Evolutionary conservation across 2,888 invertebrate species (phyloP), one percentile per base, ranked within the genome.

Genomic region (Agonopterix subpropinquella): DNA sequence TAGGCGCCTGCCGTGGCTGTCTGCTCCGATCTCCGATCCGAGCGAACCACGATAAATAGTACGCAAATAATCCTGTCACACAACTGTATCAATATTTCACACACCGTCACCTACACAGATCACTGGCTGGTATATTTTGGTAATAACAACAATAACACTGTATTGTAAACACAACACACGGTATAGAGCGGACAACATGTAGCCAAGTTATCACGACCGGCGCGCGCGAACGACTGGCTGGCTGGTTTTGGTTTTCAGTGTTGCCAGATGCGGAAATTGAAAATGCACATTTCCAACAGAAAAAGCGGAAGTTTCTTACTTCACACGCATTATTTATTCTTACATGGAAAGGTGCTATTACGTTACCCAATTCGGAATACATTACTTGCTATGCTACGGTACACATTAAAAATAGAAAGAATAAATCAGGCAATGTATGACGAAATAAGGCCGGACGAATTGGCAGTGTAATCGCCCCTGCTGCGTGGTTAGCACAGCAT

Each of bases 141-240:
- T 60, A 64, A 65, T 63, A 71, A 75, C 67, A 77, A 79, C 70
- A 78, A 80, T 74, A 81, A 77, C 79, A 80, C 80, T 76, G 69
- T 74, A 72, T 69, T 79, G 80, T 85, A 85, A 83, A 86, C 86
- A 86, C 79, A 72, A 70, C 75, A 79, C 80, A 76, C 77, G 68
- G 67, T 64, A 70, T 64, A 64, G 62, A 66, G 64, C 71, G 67
- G 57, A 69, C 69, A 63, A 72, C 70, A 58, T 55, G 35, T 52
- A 61, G 36, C 75, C 81, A 49, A 74, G 72, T 63, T 66, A 67
- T 62, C 77, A 62, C 73, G 58, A 62, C 65, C 70, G 71, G 78
- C 79, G 85, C 85, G 80, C 84, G 84, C 81, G 78, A 80, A 79
- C 74, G 72, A 87, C 86, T 86, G 79, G 41, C 36, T 36, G 45